Percentiles rank a stretch among this genome's conserved stretches.
Evolutionary conservation across 2,797 vertebrate genomes (phyloP).

Genomic region (Ispidina picta): DNA sequence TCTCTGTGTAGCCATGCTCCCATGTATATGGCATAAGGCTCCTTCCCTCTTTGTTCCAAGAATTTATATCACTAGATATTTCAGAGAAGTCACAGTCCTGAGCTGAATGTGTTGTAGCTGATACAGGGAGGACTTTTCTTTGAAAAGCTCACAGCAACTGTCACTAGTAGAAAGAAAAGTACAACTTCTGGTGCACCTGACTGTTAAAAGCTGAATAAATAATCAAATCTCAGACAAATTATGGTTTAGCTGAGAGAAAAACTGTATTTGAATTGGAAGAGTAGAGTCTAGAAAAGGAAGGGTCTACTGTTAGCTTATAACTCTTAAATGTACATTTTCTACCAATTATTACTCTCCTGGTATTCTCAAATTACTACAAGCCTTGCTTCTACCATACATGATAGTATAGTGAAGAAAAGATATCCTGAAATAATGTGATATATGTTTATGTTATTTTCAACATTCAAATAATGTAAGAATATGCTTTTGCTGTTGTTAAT

Average conservation of each 20-base stretch:
- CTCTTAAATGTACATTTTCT: not conserved
- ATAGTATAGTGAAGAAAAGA: not conserved
- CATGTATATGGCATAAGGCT: not conserved
- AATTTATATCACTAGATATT: constrained; percentile 29
- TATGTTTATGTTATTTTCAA: not conserved
- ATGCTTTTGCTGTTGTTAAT: not conserved
- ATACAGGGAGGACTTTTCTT: not conserved
- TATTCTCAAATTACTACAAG: not conserved
- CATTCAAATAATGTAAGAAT: not conserved
- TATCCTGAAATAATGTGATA: not conserved
- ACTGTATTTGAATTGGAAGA: not conserved
- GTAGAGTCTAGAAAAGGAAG: not conserved
- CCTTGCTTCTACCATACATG: not conserved
- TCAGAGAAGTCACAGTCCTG: not conserved
- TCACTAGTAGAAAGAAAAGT: not conserved
- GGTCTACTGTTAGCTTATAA: not conserved
- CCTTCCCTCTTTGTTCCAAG: constrained; percentile 5
- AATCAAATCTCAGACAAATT: not conserved
- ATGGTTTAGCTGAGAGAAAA: not conserved
- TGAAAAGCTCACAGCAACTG: not conserved
- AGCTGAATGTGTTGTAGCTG: not conserved
- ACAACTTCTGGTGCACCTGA: not conserved
- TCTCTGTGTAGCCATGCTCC: constrained; percentile 25
- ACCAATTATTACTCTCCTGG: not conserved
- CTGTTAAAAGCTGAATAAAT: not conserved